Base-by-base conservation (phyloP, 2,888 invertebrate genomes). In the Troides aeacus region DNA sequence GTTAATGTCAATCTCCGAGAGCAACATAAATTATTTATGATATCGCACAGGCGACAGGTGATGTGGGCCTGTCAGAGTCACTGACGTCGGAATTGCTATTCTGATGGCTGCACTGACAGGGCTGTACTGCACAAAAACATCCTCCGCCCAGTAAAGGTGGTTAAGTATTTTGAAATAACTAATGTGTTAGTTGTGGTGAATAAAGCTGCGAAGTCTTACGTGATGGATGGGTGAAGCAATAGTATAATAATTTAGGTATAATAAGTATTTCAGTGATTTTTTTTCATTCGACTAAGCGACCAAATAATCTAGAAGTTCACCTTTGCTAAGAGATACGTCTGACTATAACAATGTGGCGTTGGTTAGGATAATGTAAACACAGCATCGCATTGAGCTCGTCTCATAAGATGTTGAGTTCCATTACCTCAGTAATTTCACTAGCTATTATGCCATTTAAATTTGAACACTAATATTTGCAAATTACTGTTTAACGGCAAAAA, bases 1-100 rank as follows among this genome's bases (percentile, higher is more conserved):
- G 53, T 57, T 62, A 42, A 68, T 69, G 64, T 70, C 66, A 63
- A 63, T 66, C 70, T 70, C 53, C 56, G 42, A 46, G 63, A 59
- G 56, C 23, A 12, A 39, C 36, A 66, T 70, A 50, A 66, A 66
- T 70, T 70, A 70, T 70, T 70, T 66, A 69, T 69, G 62, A 66
- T 58, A 46, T 60, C 7, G 56, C 21, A 7, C 21, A 57, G 24
- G 62, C 66, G 65, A 62, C 65, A 69, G 50, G 69, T 65, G 65
- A 70, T 62, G 65, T 42, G 62, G 62, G 23, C 24, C 61, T 62
- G 62, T 65, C 62, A 8, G 58, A 30, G 65, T n/a, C 39, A n/a
- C 56, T 67, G 56, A 56, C 61, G 56, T 23, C 5, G 24, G 64
- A 65, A 69, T 46, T 56, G 53, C 64, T 56, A 61, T 53, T 60